These are phyloP conservation scores for Octodon degus DNA, from an alignment of 2,113 vertebrate species.

Conservation along the genomic window DNA sequence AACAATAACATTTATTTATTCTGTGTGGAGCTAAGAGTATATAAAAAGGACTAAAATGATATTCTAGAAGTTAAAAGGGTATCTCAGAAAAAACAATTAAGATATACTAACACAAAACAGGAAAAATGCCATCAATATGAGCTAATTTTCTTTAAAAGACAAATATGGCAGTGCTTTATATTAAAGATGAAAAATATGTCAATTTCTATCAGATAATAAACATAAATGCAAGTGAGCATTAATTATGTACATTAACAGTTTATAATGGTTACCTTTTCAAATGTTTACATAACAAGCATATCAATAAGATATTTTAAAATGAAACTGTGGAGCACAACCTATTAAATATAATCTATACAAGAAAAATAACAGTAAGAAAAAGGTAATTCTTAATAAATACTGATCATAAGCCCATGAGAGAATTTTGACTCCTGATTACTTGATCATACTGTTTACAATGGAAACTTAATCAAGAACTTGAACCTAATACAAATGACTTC, in stretches of 20 bases:
- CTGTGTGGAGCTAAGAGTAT: slow-evolving; percentile 56
- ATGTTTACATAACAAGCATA: slow-evolving; percentile 80
- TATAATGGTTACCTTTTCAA: slow-evolving; percentile 79
- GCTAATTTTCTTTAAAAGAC: slow-evolving; percentile 82
- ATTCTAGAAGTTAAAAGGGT: slow-evolving; percentile 67
- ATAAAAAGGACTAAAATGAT: slow-evolving; percentile 68
- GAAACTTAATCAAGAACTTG: slow-evolving; percentile 76
- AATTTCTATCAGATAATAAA: slow-evolving; percentile 76
- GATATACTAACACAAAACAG: slow-evolving; percentile 68
- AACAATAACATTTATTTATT: slow-evolving; percentile 61
- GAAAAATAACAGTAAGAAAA: slow-evolving; percentile 80
- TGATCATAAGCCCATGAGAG: slow-evolving; percentile 81
- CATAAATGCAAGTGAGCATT: slow-evolving; percentile 74
- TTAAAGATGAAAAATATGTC: slow-evolving; percentile 75
- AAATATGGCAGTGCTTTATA: slow-evolving; percentile 82
- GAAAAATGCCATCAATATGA: slow-evolving; percentile 68
- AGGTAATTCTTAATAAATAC: slow-evolving; percentile 80
- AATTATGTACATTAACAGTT: slow-evolving; percentile 77
- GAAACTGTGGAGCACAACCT: slow-evolving; percentile 80
- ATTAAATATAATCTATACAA: slow-evolving; percentile 84
- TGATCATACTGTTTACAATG: slow-evolving; percentile 69
- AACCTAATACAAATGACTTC: slow-evolving; percentile 64
- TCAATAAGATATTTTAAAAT: slow-evolving; percentile 85
- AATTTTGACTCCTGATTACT: slow-evolving; percentile 80
- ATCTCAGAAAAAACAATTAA: slow-evolving; percentile 73